Evolutionary conservation across 2,888 invertebrate genomes (phyloP), one percentile per base, ranked within the genome.

Genomic region (Apoda limacodes): DNA sequence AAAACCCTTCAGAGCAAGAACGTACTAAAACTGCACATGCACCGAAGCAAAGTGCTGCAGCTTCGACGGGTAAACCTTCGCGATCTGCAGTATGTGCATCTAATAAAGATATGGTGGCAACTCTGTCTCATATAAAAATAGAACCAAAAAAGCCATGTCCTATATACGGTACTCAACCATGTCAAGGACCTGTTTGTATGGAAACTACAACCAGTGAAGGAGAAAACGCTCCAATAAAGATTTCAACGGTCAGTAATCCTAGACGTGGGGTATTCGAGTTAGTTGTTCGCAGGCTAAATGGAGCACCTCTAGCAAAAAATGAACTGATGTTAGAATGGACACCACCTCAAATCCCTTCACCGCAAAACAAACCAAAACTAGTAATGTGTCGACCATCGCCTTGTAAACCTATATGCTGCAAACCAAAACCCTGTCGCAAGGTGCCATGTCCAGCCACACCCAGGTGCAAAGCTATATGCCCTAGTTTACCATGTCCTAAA

Each of bases 291-390:
- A 64, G 56, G 50, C 50, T 76, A 34, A 68, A 50, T 11, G 76
- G 75, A 13, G 71, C 74, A 14, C 72, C 75, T 9, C 49, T 78
- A 10, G 78, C 78, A 6, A 74, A 48, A 39, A 76, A 76, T 40
- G 78, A 80, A 42, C 43, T 80, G 21, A 72, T 78, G 68, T 45
- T 80, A 22, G 78, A 80, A 49, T 80, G 78, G 78, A 70, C 69
- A 4, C 78, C 76, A 2, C 78, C 78, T 2, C 63, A 68, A 4
- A 43, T 46, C 7, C 54, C 62, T 4, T 45, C 55, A n/a, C 42
- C 50, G 9, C 37, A 59, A 3, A 65, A 64, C 28, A 46, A 46
- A 7, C 28, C 34, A 5, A 69, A 58, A 50, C 49, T 64, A 43
- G 44, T 64, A 37, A 40, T 60, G 36, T 66, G 67, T 45, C 52